These are phyloP conservation scores for Halictus ligatus DNA, from an alignment of 2,888 invertebrate species.

Conservation along the genomic window DNA sequence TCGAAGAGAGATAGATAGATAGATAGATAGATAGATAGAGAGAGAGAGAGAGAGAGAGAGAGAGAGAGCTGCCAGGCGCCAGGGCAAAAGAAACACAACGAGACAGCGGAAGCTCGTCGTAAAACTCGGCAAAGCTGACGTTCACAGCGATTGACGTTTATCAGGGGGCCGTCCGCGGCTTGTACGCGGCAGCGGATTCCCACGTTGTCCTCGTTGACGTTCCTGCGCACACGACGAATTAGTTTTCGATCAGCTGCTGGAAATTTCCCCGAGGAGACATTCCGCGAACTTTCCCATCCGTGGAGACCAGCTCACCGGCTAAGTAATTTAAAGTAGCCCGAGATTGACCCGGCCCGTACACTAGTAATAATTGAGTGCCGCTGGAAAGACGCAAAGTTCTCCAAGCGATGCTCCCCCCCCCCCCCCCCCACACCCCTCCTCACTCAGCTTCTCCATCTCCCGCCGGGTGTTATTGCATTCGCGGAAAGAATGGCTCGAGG, in stretches of 20 bases:
- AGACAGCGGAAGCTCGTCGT: background rate
- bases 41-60: background rate
- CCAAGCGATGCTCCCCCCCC: background rate
- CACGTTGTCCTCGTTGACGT: conserved; percentile 35
- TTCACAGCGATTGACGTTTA: conserved; percentile 54
- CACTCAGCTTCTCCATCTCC: background rate
- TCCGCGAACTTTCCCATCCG: conserved; percentile 59
- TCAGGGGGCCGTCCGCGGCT: background rate
- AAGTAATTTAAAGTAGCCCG: conserved; percentile 74
- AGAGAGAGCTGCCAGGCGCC: background rate
- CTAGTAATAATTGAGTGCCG: conserved; percentile 72
- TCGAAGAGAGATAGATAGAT: background rate
- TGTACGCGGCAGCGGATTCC: background rate
- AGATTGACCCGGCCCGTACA: conserved; percentile 68
- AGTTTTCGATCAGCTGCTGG: conserved; percentile 70
- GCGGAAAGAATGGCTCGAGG: conserved; percentile 54
- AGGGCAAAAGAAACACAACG: background rate
- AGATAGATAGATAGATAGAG: background rate
- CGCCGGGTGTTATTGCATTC: conserved; percentile 61
- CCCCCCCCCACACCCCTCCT: background rate
- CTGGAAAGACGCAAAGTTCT: conserved; percentile 52
- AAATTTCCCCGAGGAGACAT: conserved; percentile 67
- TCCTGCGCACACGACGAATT: conserved; percentile 63
- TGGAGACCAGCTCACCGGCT: conserved; percentile 56
- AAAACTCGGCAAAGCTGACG: conserved; percentile 15